A percentile compares a stretch with the other conserved stretches of the same genome.
phyloP scores from a whole-genome alignment of 2,113 vertebrate genomes.

The Platycercus adscitus region DNA sequence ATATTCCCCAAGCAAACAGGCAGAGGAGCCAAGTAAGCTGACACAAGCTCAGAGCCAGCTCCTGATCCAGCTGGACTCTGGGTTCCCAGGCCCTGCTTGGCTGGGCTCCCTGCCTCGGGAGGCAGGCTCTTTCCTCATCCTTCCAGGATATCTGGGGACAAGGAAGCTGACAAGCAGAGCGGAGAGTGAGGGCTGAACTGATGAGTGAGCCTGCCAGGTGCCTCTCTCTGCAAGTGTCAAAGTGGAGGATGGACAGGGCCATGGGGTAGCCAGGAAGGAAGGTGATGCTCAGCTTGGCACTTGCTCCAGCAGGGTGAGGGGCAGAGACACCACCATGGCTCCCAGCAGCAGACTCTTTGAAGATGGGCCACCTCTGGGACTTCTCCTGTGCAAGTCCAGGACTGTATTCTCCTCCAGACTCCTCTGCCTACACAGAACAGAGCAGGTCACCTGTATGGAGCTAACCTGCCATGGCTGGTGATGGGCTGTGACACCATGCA shows the following conservation, averaged over 20 bases:
- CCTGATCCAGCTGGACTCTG: background rate
- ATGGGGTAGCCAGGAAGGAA: background rate
- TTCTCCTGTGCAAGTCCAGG: background rate
- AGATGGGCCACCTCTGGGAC: background rate
- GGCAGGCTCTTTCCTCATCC: background rate
- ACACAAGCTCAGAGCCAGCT: background rate
- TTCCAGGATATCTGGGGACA: background rate
- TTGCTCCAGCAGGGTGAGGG: background rate
- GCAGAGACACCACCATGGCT: background rate
- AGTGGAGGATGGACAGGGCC: background rate
- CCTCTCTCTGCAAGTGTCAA: background rate
- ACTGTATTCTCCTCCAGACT: background rate
- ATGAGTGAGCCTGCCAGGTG: background rate
- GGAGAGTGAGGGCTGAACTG: background rate
- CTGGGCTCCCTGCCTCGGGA: rapidly evolving
- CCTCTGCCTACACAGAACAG: background rate
- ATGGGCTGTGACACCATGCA: background rate
- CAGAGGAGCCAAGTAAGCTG: background rate
- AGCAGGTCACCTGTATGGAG: background rate
- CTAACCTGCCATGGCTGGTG: rapidly evolving
- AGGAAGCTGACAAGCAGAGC: background rate
- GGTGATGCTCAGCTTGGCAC: background rate
- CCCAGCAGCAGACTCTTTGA: background rate
- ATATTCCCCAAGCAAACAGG: background rate
- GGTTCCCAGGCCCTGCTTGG: background rate